Percentiles rank a stretch among this genome's conserved stretches.
These are phyloP conservation scores for Microctonus brassicae DNA, from an alignment of 2,888 invertebrate genomes.

Conservation along the genomic window DNA sequence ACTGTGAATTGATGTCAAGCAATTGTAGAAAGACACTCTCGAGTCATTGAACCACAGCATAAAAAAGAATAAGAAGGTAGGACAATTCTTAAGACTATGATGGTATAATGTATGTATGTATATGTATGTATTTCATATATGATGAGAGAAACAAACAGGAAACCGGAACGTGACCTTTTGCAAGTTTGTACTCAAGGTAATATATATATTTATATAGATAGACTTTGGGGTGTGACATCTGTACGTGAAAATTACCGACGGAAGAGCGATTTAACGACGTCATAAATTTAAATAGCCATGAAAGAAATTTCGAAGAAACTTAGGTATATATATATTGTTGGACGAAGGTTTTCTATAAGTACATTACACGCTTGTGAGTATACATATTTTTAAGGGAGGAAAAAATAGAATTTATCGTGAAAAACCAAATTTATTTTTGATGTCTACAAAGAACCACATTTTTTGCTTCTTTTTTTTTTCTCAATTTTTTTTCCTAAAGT, in stretches of 20 bases:
- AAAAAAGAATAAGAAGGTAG: background rate
- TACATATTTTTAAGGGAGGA: background rate
- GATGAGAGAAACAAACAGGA: conserved; percentile 11
- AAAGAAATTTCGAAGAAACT: background rate
- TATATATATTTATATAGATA: background rate
- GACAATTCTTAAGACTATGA: conserved; percentile 18
- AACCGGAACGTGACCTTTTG: conserved; percentile 26
- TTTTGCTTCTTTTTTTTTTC: background rate
- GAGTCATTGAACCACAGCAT: conserved; percentile 6
- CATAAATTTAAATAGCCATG: conserved; percentile 14
- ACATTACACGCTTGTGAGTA: background rate
- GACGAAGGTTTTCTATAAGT: background rate
- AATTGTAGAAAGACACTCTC: background rate
- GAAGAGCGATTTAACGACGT: conserved; percentile 6
- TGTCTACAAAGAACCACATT: background rate
- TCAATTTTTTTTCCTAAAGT: background rate
- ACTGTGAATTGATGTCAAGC: background rate
- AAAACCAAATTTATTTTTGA: conserved; percentile 8
- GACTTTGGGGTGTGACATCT: background rate
- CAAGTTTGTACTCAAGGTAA: background rate
- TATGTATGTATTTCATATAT: too few species aligned
- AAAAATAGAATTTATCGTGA: background rate
- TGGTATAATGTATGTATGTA: background rate
- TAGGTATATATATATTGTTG: background rate
- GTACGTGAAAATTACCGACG: background rate